Evolutionary conservation across 1,140 invertebrate species (phyloP).

Genomic region (Euura lappo): DNA sequence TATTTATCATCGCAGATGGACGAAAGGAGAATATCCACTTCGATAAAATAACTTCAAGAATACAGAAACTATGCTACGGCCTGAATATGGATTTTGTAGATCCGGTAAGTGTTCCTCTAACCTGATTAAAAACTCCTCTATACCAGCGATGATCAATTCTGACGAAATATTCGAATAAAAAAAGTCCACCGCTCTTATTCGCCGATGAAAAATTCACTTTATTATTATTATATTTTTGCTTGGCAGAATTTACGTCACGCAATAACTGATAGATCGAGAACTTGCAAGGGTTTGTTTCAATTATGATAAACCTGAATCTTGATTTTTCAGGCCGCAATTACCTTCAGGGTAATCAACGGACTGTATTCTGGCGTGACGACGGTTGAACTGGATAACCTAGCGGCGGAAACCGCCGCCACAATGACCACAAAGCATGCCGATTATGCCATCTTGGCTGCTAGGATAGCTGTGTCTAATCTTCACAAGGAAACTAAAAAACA

Average conservation of each 20-base stretch:
- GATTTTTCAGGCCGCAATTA: slow-evolving; percentile 74
- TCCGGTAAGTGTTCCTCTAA: slow-evolving; percentile 73
- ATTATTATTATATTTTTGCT: slow-evolving; percentile 11
- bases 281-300: not conserved
- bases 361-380: slow-evolving; percentile 96
- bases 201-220: no score
- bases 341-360: slow-evolving; percentile 89
- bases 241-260: slow-evolving; percentile 15
- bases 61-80: slow-evolving; percentile 95
- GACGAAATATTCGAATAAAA: no score
- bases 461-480: slow-evolving; percentile 96
- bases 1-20: slow-evolving; percentile 69
- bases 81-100: slow-evolving; percentile 96
- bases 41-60: slow-evolving; percentile 97
- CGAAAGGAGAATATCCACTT: slow-evolving; percentile 93
- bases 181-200: no score
- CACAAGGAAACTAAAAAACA: slow-evolving; percentile 96
- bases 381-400: slow-evolving; percentile 95
- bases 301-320: not conserved
- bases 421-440: slow-evolving; percentile 97
- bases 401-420: slow-evolving; percentile 94
- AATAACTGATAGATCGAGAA: no score
- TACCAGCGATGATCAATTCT: no score
- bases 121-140: no score
- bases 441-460: slow-evolving; percentile 93